phyloP scores from a whole-genome alignment of 2,113 vertebrate species.

The Corynorhinus townsendii region DNA sequence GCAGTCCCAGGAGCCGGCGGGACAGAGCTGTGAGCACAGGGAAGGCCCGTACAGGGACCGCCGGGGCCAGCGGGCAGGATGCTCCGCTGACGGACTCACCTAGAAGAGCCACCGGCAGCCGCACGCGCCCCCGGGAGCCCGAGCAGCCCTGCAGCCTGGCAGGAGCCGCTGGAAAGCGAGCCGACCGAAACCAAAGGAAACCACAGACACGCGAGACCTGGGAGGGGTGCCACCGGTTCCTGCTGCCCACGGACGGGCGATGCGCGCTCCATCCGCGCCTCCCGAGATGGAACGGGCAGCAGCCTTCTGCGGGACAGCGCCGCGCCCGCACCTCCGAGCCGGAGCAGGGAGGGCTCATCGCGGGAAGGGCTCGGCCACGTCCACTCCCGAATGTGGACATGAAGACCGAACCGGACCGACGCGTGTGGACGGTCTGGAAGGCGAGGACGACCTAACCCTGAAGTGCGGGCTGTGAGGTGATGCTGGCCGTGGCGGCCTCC shows the following conservation, averaged over 20 bases:
- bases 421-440: fast-evolving
- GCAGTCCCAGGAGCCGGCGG: too few relatives aligned
- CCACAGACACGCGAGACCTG: too few relatives aligned
- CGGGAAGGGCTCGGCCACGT: not conserved
- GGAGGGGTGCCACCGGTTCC: too few relatives aligned
- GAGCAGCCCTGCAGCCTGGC: not conserved
- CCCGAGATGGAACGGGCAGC: too few relatives aligned
- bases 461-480: fast-evolving
- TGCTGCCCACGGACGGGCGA: too few relatives aligned
- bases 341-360: not conserved
- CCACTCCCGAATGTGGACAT: not conserved
- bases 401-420: not conserved
- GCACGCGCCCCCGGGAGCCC: not conserved
- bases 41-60: too few relatives aligned
- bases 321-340: too few relatives aligned
- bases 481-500: not conserved
- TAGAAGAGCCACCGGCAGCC: not conserved
- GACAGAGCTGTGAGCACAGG: not conserved
- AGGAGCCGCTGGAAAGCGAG: not conserved
- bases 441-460: not conserved
- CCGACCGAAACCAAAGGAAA: not conserved
- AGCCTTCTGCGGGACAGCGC: too few relatives aligned
- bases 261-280: too few relatives aligned
- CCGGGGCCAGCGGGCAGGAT: too few relatives aligned
- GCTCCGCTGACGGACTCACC: not conserved